Conservation (phyloP, 2,797 vertebrate species). For the Acomys russatus region DNA sequence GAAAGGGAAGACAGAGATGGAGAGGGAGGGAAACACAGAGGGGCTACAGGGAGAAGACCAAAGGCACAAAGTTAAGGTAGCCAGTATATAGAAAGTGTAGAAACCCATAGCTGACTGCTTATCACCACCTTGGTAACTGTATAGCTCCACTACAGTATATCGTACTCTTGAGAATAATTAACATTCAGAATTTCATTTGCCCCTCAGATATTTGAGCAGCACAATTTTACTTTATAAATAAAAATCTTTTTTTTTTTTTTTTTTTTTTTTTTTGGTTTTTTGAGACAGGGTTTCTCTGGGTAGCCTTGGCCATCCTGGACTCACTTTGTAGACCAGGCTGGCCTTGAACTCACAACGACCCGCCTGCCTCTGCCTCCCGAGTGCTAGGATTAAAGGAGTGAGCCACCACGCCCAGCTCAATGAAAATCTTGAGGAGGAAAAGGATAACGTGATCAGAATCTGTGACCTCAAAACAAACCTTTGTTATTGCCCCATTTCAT, state of each 20-base stretch:
- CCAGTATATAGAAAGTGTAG: neutral
- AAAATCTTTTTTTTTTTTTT: too few species aligned
- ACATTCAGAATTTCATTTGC: neutral
- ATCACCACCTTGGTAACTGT: neutral
- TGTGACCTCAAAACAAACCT: neutral
- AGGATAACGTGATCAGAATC: neutral
- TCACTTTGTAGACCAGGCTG: too few species aligned
- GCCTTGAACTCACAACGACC: too few species aligned
- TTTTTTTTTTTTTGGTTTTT: too few species aligned
- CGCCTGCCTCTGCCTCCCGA: too few species aligned
- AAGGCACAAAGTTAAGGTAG: neutral
- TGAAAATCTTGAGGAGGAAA: neutral
- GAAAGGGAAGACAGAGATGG: neutral
- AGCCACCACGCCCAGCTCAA: too few species aligned
- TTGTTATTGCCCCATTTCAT: neutral
- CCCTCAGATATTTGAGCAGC: neutral
- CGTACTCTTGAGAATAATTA: neutral
- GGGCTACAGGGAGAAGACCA: fast-evolving
- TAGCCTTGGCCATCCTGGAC: too few species aligned
- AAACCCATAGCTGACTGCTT: neutral
- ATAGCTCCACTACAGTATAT: neutral
- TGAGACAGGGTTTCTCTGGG: too few species aligned
- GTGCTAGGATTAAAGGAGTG: too few species aligned
- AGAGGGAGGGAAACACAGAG: fast-evolving
- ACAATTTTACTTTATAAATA: slow-evolving; percentile 23